Evolutionary conservation across 2,797 vertebrate species (phyloP).

Genomic region (Oreonectes daqikongensis): DNA sequence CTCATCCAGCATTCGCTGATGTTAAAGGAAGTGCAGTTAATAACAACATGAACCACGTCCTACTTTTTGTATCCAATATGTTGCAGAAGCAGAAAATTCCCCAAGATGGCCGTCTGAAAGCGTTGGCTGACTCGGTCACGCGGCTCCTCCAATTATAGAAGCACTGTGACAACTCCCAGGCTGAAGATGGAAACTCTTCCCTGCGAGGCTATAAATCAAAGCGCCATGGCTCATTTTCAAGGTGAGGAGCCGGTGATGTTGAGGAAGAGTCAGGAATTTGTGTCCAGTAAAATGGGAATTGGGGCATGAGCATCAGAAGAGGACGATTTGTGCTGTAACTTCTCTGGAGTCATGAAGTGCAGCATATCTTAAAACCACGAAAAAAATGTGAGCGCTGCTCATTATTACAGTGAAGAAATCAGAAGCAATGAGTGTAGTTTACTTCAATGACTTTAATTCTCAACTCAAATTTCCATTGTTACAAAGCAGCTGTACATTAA

Average conservation of each 20-base stretch:
- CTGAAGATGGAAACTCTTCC: slow-evolving; percentile 66
- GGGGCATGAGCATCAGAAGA: slow-evolving; percentile 42
- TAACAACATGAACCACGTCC: slow-evolving; percentile 59
- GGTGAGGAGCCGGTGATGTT: slow-evolving; percentile 61
- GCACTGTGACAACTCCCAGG: slow-evolving; percentile 61
- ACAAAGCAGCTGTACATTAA: too few relatives aligned
- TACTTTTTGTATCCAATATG: slow-evolving; percentile 50
- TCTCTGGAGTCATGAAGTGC: background rate
- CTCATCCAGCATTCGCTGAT: slow-evolving; percentile 58
- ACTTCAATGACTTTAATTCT: background rate
- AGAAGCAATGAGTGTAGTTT: background rate
- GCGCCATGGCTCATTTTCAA: slow-evolving; percentile 61
- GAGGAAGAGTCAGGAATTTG: slow-evolving; percentile 60
- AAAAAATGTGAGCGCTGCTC: background rate
- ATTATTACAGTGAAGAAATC: background rate
- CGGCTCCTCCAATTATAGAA: slow-evolving; percentile 68
- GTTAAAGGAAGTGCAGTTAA: slow-evolving; percentile 70
- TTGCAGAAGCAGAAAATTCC: slow-evolving; percentile 38
- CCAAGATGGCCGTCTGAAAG: slow-evolving; percentile 62
- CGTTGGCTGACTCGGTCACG: slow-evolving; percentile 61
- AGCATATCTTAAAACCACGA: background rate
- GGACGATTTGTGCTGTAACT: slow-evolving; percentile 27
- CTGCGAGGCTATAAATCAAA: slow-evolving; percentile 70
- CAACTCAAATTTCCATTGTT: too few relatives aligned
- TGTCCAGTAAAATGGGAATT: slow-evolving; percentile 47